A percentile compares a stretch with the other conserved stretches of the same genome.
Evolutionary conservation across 2,797 vertebrate species (phyloP).

Genomic region (Euphonia xanthogaster): DNA sequence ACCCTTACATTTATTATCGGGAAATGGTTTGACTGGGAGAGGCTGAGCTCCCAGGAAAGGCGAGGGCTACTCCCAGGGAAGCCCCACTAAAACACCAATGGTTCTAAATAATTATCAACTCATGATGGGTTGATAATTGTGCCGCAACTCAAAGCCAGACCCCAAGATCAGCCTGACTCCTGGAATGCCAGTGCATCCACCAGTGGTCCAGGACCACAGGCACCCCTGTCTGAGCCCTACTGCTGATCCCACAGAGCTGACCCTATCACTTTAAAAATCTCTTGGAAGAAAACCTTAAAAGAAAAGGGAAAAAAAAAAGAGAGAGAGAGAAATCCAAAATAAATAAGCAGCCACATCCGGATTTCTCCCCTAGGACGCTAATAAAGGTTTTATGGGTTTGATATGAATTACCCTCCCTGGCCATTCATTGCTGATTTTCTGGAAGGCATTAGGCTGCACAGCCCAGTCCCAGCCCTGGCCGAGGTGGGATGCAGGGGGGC

Average conservation of each 20-base stretch:
- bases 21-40: slow-evolving; percentile 38
- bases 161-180: not conserved
- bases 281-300: slow-evolving; percentile 53
- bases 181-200: not conserved
- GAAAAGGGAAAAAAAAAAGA: not conserved
- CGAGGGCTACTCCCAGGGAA: not conserved
- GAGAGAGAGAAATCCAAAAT: slow-evolving; percentile 63
- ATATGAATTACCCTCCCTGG: slow-evolving; percentile 66
- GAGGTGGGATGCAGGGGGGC: no score
- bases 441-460: slow-evolving; percentile 70
- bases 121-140: not conserved
- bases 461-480: not conserved
- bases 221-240: accelerated
- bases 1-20: slow-evolving; percentile 52
- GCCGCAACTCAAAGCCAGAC: not conserved
- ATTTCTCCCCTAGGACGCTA: slow-evolving; percentile 74
- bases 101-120: not conserved
- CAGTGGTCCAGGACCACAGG: not conserved
- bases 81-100: not conserved
- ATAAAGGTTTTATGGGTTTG: slow-evolving; percentile 73
- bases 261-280: slow-evolving; percentile 72
- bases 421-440: slow-evolving; percentile 72
- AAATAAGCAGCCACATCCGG: slow-evolving; percentile 74
- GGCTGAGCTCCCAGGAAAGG: not conserved
- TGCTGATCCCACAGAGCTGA: not conserved